A percentile compares a stretch with the other conserved stretches of the same genome.
Conservation (phyloP, 2,888 invertebrate genomes). For the Taenaris catops region DNA sequence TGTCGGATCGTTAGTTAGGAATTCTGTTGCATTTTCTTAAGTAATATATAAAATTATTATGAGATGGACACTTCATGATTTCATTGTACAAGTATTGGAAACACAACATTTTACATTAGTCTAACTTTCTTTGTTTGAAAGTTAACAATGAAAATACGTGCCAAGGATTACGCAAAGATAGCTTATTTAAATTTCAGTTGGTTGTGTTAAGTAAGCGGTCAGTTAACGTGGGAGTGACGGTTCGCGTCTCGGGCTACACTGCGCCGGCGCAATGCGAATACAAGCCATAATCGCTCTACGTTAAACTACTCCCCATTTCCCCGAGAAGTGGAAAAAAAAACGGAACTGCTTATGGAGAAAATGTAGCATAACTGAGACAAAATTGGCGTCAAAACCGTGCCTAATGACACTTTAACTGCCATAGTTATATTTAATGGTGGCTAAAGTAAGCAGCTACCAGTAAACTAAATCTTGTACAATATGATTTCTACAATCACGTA, state of each 20-base stretch:
- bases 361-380: conserved; percentile 56
- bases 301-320: conserved; percentile 67
- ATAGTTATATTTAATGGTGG: too few species aligned
- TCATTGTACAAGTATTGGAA: too few species aligned
- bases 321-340: conserved; percentile 62
- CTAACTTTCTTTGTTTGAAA: conserved; percentile 61
- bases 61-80: too few species aligned
- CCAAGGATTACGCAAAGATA: too few species aligned
- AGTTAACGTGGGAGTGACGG: conserved; percentile 29
- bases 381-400: too few species aligned
- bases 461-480: too few species aligned
- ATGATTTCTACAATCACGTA: too few species aligned
- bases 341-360: conserved; percentile 62
- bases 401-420: too few species aligned
- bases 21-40: conserved; percentile 40
- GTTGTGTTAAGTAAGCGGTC: conserved; percentile 9
- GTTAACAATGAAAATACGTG: conserved; percentile 58
- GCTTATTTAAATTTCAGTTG: too few species aligned
- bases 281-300: conserved; percentile 55
- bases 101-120: conserved; percentile 54
- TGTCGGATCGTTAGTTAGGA: conserved; percentile 42
- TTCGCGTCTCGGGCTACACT: conserved; percentile 46
- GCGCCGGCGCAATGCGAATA: conserved; percentile 39
- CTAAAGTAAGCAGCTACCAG: too few species aligned
- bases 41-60: conserved; percentile 18